Conservation (phyloP, 2,888 invertebrate species). For the Thereva unica region DNA sequence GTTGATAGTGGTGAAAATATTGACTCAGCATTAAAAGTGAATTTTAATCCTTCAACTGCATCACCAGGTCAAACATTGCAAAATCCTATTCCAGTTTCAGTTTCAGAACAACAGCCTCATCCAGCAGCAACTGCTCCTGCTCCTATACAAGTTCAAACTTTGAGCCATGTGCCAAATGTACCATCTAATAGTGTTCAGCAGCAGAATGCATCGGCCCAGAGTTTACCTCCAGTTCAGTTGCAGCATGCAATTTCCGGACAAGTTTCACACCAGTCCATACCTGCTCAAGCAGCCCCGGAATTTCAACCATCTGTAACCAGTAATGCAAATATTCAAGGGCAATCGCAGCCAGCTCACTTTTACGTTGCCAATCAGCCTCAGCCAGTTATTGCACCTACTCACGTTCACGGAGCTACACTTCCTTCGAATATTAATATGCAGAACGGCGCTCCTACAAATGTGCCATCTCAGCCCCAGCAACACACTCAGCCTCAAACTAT, state of each 20-base stretch:
- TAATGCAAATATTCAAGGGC: conserved; percentile 51
- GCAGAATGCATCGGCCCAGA: conserved; percentile 59
- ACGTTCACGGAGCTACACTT: conserved; percentile 48
- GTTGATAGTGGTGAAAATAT: conserved; percentile 49
- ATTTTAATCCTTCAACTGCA: conserved; percentile 35
- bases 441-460: conserved; percentile 45
- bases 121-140: conserved; percentile 53
- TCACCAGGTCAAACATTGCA: conserved; percentile 50
- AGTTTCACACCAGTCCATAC: conserved; percentile 54
- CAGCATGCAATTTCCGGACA: conserved; percentile 61
- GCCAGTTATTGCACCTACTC: conserved; percentile 45
- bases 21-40: conserved; percentile 44
- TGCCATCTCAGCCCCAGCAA: conserved; percentile 39
- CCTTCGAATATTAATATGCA: conserved; percentile 49
- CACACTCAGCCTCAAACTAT: conserved; percentile 10
- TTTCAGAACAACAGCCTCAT: conserved; percentile 43
- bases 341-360: conserved; percentile 45
- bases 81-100: conserved; percentile 42
- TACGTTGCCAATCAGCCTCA: conserved; percentile 40
- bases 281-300: conserved; percentile 50
- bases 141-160: conserved; percentile 59
- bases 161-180: conserved; percentile 61
- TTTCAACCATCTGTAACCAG: conserved; percentile 52
- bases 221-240: conserved; percentile 62
- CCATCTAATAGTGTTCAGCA: conserved; percentile 48